Conservation (phyloP, 2,113 vertebrate genomes). For the Charadrius vociferus region DNA sequence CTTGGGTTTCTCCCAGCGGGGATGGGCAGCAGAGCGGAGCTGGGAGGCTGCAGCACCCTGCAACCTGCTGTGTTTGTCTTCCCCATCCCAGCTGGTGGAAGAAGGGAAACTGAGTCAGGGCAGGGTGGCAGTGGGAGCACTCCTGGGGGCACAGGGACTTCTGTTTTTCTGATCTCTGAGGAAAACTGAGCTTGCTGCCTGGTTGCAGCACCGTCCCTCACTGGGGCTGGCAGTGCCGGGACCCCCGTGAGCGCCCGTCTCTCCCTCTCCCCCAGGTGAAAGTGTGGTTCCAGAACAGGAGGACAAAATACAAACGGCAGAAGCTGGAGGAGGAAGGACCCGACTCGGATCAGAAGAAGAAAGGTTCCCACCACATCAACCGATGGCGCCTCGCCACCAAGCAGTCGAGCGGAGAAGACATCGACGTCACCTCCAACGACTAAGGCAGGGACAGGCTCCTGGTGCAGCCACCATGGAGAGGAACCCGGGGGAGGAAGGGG, state of each 20-base stretch:
- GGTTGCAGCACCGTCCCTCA: rapidly evolving
- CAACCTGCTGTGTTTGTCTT: rapidly evolving
- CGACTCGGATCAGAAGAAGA: conserved; percentile 95
- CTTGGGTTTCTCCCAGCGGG: rapidly evolving
- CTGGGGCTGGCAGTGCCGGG: rapidly evolving
- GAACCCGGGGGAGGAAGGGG: not conserved
- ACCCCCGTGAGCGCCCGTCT: rapidly evolving
- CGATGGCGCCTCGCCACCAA: conserved; percentile 97
- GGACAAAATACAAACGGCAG: conserved; percentile 98
- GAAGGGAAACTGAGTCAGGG: not conserved
- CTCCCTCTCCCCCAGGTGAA: conserved; percentile 84
- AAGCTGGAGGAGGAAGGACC: conserved; percentile 97
- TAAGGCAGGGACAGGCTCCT: conserved; percentile 60
- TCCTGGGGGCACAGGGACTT: not conserved
- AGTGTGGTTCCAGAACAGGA: conserved; percentile 98
- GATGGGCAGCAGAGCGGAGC: not conserved
- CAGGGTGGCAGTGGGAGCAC: rapidly evolving
- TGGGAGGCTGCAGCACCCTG: not conserved
- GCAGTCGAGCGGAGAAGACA: conserved; percentile 91
- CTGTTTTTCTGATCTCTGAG: rapidly evolving
- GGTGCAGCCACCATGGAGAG: conserved; percentile 34
- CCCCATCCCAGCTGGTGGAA: rapidly evolving
- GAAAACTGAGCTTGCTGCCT: not conserved
- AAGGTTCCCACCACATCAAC: conserved; percentile 96
- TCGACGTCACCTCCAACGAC: conserved; percentile 95